Conservation (phyloP, 2,113 vertebrate species). For the Ceratotherium simum region DNA sequence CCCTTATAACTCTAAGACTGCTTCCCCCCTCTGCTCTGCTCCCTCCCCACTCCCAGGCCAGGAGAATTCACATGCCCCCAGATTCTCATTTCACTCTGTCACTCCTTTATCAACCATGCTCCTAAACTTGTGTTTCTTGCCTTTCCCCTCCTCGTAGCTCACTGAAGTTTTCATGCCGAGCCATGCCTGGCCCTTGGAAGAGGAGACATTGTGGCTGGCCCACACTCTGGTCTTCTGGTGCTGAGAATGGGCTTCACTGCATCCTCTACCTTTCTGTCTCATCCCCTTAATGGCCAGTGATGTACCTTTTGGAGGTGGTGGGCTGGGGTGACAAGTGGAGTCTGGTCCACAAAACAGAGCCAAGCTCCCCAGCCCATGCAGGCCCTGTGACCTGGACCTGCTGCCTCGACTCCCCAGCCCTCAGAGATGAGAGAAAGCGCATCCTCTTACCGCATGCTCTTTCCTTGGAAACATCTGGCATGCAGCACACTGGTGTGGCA, state of each 20-base stretch:
- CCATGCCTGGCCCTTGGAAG: no score
- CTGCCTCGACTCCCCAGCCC: background rate
- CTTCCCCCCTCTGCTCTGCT: background rate
- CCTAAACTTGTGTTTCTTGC: background rate
- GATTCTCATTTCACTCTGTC: background rate
- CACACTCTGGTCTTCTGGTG: background rate
- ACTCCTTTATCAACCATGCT: background rate
- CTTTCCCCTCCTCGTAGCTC: background rate
- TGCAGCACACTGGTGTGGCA: background rate
- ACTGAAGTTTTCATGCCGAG: background rate
- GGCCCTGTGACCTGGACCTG: background rate
- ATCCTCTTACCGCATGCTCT: rapidly evolving
- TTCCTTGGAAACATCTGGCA: background rate
- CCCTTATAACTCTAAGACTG: background rate
- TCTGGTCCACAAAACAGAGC: background rate
- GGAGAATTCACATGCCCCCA: no score
- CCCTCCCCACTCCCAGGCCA: background rate
- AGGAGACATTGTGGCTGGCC: background rate
- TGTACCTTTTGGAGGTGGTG: background rate
- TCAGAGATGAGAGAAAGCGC: background rate
- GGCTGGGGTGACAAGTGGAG: background rate
- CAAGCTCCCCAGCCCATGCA: rapidly evolving
- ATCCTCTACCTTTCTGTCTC: background rate
- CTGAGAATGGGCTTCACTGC: background rate
- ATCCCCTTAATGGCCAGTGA: background rate